phyloP scores from a whole-genome alignment of 2,797 vertebrate genomes.

The Morelia viridis region DNA sequence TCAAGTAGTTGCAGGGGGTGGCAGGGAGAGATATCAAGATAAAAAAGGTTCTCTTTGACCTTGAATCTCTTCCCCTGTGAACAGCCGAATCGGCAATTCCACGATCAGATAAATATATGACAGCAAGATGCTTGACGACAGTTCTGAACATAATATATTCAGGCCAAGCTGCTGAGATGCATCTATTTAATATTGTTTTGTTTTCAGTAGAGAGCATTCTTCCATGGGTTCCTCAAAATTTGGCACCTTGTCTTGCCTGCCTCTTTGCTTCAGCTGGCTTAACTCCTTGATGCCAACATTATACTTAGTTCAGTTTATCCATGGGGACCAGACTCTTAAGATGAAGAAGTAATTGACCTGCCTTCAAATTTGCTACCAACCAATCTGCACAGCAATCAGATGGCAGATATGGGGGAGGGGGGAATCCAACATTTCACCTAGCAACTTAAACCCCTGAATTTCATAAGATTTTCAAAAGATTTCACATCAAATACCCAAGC shows the following conservation, averaged over 20 bases:
- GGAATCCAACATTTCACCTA: neutral
- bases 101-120: slow-evolving; percentile 11
- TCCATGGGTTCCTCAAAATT: neutral
- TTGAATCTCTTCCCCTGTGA: neutral
- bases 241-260: neutral
- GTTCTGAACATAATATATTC: slow-evolving; percentile 17
- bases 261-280: neutral
- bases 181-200: neutral
- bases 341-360: slow-evolving; percentile 18
- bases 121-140: slow-evolving; percentile 5
- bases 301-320: neutral
- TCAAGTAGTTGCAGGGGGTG: neutral
- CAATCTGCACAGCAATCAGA: neutral
- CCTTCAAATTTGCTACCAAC: slow-evolving; percentile 7
- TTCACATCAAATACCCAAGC: neutral
- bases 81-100: neutral
- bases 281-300: slow-evolving; percentile 10
- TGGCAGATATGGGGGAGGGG: neutral
- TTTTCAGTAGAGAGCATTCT: neutral
- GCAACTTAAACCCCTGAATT: neutral
- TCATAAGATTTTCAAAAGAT: slow-evolving; percentile 26
- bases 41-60: slow-evolving; percentile 21
- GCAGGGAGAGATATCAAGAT: neutral
- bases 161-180: neutral
- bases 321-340: neutral